Evolutionary conservation across 1,140 invertebrate species (phyloP).

Genomic region (Ctenoplectra terminalis): DNA sequence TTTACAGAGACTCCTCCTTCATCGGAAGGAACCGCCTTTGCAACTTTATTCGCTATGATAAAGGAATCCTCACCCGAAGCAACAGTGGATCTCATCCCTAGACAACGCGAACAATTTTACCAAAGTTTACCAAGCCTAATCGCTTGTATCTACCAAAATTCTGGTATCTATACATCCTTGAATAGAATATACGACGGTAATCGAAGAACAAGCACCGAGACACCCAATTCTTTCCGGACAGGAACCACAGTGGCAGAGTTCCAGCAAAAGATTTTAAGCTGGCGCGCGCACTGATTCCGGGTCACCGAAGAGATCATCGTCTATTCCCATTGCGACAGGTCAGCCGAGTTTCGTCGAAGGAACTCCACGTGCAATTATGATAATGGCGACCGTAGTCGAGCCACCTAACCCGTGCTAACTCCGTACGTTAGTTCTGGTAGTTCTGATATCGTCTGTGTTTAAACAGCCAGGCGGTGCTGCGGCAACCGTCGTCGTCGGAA

Average conservation of each 20-base stretch:
- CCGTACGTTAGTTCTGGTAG: conserved; percentile 79
- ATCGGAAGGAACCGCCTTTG: conserved; percentile 2
- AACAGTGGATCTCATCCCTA: conserved; percentile 5
- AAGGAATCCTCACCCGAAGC: not conserved
- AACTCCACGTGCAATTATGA: conserved; percentile 79
- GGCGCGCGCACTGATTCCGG: conserved; percentile 45
- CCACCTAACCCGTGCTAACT: conserved; percentile 75
- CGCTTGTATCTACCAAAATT: too few relatives aligned
- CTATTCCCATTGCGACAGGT: conserved; percentile 69
- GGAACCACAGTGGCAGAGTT: not conserved
- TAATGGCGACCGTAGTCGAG: conserved; percentile 76
- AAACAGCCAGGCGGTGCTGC: conserved; percentile 80
- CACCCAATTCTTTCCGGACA: not conserved
- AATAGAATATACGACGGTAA: not conserved
- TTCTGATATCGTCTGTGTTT: conserved; percentile 83
- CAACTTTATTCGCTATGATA: conserved; percentile 41
- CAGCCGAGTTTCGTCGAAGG: conserved; percentile 69
- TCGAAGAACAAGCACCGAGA: not conserved
- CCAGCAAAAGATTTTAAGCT: not conserved
- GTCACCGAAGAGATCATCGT: conserved; percentile 65
- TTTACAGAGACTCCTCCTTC: conserved; percentile 10
- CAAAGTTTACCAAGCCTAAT: too few relatives aligned
- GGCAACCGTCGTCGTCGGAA: conserved; percentile 67
- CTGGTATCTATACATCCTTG: too few relatives aligned
- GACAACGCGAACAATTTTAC: too few relatives aligned